phyloP scores from a whole-genome alignment of 2,888 invertebrate species.

The Elgonia sp. region DNA sequence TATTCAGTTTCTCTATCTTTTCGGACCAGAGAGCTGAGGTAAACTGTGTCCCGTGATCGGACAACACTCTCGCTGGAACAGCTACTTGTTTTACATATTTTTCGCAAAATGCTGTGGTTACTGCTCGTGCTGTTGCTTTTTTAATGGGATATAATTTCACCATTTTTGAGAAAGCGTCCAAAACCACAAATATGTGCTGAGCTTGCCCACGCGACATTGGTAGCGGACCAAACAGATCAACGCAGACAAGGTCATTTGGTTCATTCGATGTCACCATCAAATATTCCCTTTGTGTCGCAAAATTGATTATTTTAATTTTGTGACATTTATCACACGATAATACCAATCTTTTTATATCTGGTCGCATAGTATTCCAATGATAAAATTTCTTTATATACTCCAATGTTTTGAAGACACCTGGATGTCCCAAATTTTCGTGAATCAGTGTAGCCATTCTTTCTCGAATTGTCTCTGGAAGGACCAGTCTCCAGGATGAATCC shows the following conservation, averaged over 20 bases:
- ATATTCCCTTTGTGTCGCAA: too few species aligned
- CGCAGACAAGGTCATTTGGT: neutral
- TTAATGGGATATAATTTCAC: slow-evolving; percentile 58
- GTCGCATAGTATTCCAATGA: slow-evolving; percentile 25
- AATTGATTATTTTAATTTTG: too few species aligned
- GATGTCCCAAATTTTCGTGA: too few species aligned
- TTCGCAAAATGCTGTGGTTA: slow-evolving; percentile 46
- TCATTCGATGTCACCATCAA: too few species aligned
- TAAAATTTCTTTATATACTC: slow-evolving; percentile 17
- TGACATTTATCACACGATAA: neutral
- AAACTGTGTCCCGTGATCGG: slow-evolving; percentile 69
- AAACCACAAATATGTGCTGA: neutral
- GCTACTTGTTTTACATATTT: slow-evolving; percentile 28
- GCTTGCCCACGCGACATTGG: neutral
- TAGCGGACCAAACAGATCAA: neutral
- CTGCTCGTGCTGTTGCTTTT: slow-evolving; percentile 68
- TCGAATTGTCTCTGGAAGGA: too few species aligned
- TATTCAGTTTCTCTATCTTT: neutral
- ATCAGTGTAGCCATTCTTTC: too few species aligned
- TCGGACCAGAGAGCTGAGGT: slow-evolving; percentile 69
- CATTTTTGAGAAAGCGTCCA: neutral
- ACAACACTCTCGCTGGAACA: slow-evolving; percentile 44
- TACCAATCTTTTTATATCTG: neutral
- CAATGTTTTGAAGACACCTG: too few species aligned
- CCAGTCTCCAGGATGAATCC: too few species aligned